Conservation (phyloP, 2,888 invertebrate genomes). For the Pristionchus exspectatus region DNA sequence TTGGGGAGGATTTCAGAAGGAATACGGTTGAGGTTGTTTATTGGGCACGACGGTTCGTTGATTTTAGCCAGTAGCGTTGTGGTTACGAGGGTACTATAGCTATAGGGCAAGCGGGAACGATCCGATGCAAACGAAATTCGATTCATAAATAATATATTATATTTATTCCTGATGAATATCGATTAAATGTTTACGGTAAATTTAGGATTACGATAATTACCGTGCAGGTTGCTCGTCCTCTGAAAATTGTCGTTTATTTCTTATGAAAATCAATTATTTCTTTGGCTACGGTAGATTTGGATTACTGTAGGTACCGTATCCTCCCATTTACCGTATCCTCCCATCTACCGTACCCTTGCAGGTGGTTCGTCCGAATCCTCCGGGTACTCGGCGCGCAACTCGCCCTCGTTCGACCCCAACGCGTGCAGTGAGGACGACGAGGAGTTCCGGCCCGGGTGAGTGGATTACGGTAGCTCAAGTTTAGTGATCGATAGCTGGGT, state of each 20-base stretch:
- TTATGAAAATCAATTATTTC: no score
- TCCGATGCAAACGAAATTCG: no score
- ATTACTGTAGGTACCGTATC: neutral
- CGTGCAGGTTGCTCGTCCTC: no score
- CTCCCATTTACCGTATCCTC: neutral
- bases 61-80: neutral
- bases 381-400: conserved; percentile 64
- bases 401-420: conserved; percentile 62
- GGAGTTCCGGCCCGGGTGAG: conserved; percentile 60
- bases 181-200: neutral
- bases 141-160: no score
- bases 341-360: neutral
- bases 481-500: neutral
- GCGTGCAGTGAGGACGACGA: conserved; percentile 65
- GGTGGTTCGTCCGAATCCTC: conserved; percentile 56
- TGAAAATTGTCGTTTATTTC: no score
- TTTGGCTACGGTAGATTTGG: no score
- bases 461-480: neutral
- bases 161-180: no score
- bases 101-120: neutral
- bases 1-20: neutral
- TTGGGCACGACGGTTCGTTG: neutral
- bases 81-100: neutral
- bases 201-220: no score
- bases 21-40: no score